Evolutionary conservation across 2,113 vertebrate genomes (phyloP).

Genomic region (Amblyornis subalaris): DNA sequence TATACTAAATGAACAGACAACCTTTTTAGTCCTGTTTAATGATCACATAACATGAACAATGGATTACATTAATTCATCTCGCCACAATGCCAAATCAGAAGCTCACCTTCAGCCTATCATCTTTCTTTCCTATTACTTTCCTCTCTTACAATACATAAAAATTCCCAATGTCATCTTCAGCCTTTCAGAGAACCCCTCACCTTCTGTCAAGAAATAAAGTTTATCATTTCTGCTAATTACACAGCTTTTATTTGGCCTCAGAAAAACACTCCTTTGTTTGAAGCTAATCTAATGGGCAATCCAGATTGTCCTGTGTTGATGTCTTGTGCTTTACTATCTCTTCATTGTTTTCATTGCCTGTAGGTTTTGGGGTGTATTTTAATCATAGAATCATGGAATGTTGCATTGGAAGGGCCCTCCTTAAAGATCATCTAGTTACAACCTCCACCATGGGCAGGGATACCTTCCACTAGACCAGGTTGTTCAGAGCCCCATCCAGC

Average conservation of each 20-base stretch:
- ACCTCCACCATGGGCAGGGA: background rate
- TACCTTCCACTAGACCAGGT: background rate
- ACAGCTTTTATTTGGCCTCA: background rate
- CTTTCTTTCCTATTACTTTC: background rate
- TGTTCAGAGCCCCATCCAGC: background rate
- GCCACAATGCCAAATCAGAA: rapidly evolving
- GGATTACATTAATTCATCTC: background rate
- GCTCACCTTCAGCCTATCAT: background rate
- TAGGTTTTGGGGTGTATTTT: background rate
- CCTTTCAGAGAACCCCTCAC: background rate
- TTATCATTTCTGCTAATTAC: background rate
- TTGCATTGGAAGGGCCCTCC: background rate
- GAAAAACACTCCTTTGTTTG: background rate
- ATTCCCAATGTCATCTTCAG: background rate
- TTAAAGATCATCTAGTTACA: background rate
- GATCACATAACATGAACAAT: background rate
- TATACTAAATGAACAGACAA: background rate
- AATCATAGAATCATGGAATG: background rate
- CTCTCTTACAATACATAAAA: background rate
- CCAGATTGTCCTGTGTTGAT: background rate
- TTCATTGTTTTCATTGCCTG: background rate
- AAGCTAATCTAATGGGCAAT: background rate
- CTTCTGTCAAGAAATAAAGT: background rate
- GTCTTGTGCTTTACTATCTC: background rate
- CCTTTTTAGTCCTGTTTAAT: background rate